Conservation (phyloP, 2,888 invertebrate species). For the Rhodophaea formosa region DNA sequence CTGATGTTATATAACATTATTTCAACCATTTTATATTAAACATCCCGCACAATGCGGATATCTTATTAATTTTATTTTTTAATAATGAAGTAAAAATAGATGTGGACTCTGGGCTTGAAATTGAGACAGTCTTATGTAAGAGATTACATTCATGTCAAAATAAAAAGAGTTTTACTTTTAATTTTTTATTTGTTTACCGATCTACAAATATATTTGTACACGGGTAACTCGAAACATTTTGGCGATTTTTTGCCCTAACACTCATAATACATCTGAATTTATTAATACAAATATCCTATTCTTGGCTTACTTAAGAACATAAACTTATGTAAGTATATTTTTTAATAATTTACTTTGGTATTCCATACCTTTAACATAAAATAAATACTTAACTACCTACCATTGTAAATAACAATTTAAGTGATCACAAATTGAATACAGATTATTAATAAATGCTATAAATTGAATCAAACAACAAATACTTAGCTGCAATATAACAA, state of each 20-base stretch:
- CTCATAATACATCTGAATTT: constrained; percentile 58
- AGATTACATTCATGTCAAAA: no score
- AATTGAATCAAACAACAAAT: constrained; percentile 1
- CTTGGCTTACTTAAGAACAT: constrained; percentile 23
- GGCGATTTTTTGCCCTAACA: constrained; percentile 67
- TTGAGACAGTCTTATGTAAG: no score
- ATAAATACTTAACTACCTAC: constrained; percentile 25
- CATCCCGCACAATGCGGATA: no score
- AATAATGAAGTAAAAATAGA: no score
- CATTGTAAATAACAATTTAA: constrained; percentile 10
- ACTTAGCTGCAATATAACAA: constrained; percentile 1
- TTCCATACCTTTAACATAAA: constrained; percentile 41
- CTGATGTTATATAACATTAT: no score
- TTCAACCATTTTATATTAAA: no score
- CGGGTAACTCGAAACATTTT: constrained; percentile 63
- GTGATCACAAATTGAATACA: constrained; percentile 15
- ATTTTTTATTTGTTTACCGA: constrained; percentile 61
- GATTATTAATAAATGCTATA: constrained; percentile 5
- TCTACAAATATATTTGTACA: constrained; percentile 76
- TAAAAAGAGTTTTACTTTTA: constrained; percentile 20
- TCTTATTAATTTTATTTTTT: no score
- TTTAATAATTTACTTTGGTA: constrained; percentile 33
- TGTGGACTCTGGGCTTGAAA: no score
- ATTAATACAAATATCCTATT: constrained; percentile 34
- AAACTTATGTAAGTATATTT: constrained; percentile 4